Percentiles rank a stretch among this genome's conserved stretches.
These are phyloP conservation scores for Drosophila novamexicana DNA, from an alignment of 1,140 invertebrate species.

Conservation along the genomic window DNA sequence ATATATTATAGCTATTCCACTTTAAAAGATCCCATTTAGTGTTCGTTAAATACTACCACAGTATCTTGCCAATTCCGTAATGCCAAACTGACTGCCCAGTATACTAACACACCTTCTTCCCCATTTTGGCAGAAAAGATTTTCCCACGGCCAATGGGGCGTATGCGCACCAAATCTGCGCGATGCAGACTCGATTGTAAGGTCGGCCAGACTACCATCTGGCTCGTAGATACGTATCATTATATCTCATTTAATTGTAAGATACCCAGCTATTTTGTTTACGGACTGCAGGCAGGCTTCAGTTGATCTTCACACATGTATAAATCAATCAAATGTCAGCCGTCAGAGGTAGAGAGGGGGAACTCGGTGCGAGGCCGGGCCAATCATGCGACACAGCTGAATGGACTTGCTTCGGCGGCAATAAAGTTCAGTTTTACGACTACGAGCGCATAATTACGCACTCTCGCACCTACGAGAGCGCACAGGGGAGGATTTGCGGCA, in stretches of 20 bases:
- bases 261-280: conserved; percentile 41
- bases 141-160: conserved; percentile 49
- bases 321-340: conserved; percentile 66
- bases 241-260: conserved; percentile 50
- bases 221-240: conserved; percentile 33
- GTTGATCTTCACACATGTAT: conserved; percentile 67
- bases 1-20: too few relatives aligned
- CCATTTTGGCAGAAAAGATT: neutral
- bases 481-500: conserved; percentile 21
- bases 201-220: conserved; percentile 47
- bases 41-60: too few relatives aligned
- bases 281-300: conserved; percentile 27
- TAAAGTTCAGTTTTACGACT: conserved; percentile 79
- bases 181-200: conserved; percentile 11
- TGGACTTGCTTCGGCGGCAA: conserved; percentile 39
- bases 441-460: conserved; percentile 73
- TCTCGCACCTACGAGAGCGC: conserved; percentile 45
- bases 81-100: too few relatives aligned
- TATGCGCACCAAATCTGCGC: conserved; percentile 63
- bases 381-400: conserved; percentile 44
- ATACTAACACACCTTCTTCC: neutral
- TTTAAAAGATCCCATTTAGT: too few relatives aligned
- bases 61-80: too few relatives aligned
- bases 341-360: neutral
- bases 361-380: neutral